Percentiles rank a stretch among this genome's conserved stretches.
Conservation (phyloP, 2,113 vertebrate species). For the Mionectes macconnelli region DNA sequence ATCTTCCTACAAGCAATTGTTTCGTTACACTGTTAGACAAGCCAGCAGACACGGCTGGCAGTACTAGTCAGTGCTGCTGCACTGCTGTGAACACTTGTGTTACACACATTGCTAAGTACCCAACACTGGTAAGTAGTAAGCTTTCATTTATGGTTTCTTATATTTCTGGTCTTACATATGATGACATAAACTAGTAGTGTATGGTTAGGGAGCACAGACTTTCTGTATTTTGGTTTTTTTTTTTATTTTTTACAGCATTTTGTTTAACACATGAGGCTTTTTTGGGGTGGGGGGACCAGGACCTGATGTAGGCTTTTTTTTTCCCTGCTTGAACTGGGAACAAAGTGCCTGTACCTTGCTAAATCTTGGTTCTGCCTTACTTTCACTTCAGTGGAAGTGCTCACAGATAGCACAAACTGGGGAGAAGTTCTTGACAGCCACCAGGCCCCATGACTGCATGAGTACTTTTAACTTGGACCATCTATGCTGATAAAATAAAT, state of each 20-base stretch:
- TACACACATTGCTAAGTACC: not conserved
- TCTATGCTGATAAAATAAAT: constrained; percentile 53
- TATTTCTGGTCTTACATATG: constrained; percentile 53
- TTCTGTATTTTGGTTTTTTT: constrained; percentile 28
- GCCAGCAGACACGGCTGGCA: constrained; percentile 11
- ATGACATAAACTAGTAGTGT: constrained; percentile 31
- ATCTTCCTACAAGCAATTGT: not conserved
- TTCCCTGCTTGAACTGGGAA: constrained; percentile 53
- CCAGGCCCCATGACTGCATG: constrained; percentile 53
- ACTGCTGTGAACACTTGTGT: not conserved
- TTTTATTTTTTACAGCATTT: constrained; percentile 63
- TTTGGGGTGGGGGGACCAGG: constrained; percentile 26
- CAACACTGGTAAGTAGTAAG: constrained; percentile 6
- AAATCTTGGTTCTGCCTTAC: constrained; percentile 67
- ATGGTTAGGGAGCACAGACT: constrained; percentile 33
- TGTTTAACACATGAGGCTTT: constrained; percentile 44
- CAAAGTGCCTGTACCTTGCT: constrained; percentile 67
- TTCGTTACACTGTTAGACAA: not conserved
- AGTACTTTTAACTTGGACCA: constrained; percentile 57
- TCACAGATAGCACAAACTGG: constrained; percentile 49
- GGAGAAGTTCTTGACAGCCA: not conserved
- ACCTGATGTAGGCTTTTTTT: constrained; percentile 58
- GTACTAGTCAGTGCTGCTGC: not conserved
- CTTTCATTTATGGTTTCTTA: constrained; percentile 35
- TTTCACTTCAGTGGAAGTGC: constrained; percentile 57